Conservation (phyloP, 2,113 vertebrate species). For the Nibea coibor region DNA sequence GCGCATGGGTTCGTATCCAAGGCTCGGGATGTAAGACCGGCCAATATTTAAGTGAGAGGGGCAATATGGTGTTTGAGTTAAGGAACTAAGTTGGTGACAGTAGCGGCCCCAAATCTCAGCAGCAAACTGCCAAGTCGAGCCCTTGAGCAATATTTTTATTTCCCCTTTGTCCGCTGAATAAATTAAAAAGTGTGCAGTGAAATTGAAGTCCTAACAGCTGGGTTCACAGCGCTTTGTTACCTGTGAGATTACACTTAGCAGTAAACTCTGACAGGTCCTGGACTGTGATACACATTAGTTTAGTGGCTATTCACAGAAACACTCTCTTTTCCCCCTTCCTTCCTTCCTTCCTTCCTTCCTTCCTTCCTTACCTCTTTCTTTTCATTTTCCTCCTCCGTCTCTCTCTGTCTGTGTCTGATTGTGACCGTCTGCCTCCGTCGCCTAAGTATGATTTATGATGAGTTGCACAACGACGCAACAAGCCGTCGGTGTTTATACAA, state of each 20-base stretch:
- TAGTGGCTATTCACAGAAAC: constrained; percentile 40
- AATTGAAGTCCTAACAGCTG: constrained; percentile 59
- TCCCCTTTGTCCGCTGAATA: constrained; percentile 55
- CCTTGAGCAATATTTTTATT: constrained; percentile 39
- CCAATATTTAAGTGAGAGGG: constrained; percentile 38
- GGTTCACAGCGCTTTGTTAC: constrained; percentile 51
- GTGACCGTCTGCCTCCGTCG: constrained; percentile 56
- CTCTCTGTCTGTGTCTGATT: constrained; percentile 37
- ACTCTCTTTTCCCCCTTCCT: constrained; percentile 1
- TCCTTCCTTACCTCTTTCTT: not conserved
- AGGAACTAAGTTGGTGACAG: constrained; percentile 57
- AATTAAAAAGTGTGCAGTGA: constrained; percentile 64
- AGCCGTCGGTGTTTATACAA: constrained; percentile 73
- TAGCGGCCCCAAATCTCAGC: constrained; percentile 39
- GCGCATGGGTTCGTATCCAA: constrained; percentile 30
- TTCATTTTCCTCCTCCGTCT: constrained; percentile 16
- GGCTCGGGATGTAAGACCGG: constrained; percentile 26
- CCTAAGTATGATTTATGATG: constrained; percentile 64
- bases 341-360: too few relatives aligned
- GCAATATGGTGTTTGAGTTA: constrained; percentile 59
- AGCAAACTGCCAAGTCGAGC: constrained; percentile 53
- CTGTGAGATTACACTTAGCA: constrained; percentile 56
- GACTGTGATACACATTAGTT: constrained; percentile 53
- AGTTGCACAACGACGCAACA: constrained; percentile 66
- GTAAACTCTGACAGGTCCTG: constrained; percentile 52